Evolutionary conservation across 2,113 vertebrate genomes (phyloP).

Genomic region (Eudyptes chrysolophus): DNA sequence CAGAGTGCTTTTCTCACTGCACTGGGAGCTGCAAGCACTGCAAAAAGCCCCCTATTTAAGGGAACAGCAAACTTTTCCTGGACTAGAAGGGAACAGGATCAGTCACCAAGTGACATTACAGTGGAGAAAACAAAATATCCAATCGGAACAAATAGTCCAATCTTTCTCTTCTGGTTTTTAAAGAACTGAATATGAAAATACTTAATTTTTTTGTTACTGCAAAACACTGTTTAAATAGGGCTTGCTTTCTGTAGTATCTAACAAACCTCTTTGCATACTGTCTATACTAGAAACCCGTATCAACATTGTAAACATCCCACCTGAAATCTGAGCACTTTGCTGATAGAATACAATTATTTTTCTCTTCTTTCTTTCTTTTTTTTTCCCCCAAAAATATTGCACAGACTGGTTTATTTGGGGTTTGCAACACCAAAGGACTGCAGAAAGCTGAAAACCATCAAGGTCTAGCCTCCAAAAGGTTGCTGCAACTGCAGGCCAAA

Average conservation of each 20-base stretch:
- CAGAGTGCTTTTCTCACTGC: not conserved
- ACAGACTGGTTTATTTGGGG: not conserved
- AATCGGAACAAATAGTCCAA: not conserved
- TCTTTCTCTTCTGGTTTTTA: not conserved
- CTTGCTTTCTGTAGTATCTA: not conserved
- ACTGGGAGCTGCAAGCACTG: not conserved
- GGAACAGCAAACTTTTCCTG: not conserved
- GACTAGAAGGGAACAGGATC: not conserved
- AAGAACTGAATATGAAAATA: not conserved
- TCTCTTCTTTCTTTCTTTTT: not conserved
- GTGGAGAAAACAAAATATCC: not conserved
- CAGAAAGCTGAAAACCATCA: not conserved
- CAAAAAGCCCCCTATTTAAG: not conserved
- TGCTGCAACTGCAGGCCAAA: not conserved
- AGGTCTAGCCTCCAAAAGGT: not conserved
- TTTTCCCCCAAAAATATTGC: not conserved
- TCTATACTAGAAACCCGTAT: not conserved
- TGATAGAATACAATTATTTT: not conserved
- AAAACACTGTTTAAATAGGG: not conserved
- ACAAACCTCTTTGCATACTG: not conserved
- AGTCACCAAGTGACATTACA: not conserved
- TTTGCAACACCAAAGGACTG: not conserved
- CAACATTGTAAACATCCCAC: not conserved
- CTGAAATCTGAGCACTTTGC: not conserved
- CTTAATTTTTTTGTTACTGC: fast-evolving